A percentile compares a stretch with the other conserved stretches of the same genome.
Conservation (phyloP, 37 sponge, comb jelly and placozoan species). For the Haliclona indistincta region DNA sequence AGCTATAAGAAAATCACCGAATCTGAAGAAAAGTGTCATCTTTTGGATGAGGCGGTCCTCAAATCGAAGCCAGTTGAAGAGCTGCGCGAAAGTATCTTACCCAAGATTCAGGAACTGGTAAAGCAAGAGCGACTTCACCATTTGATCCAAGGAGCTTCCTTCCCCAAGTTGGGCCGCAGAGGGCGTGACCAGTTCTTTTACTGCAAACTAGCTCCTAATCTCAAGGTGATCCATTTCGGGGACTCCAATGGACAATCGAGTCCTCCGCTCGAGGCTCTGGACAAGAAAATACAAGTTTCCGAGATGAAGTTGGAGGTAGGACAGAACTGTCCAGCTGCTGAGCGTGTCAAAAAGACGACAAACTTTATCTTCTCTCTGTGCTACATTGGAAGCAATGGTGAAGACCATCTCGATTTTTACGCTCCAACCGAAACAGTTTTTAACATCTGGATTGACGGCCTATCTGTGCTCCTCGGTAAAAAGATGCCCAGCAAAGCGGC, state of each 20-base stretch:
- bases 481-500: constrained; percentile 72
- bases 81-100: constrained; percentile 55
- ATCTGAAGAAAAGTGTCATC: constrained; percentile 66
- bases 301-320: constrained; percentile 80
- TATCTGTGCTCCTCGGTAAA: constrained; percentile 52
- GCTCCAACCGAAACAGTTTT: constrained; percentile 68
- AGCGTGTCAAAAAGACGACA: constrained; percentile 12
- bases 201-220: constrained; percentile 91
- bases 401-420: constrained; percentile 75
- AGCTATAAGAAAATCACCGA: constrained; percentile 75
- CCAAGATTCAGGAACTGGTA: constrained; percentile 63
- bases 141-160: constrained; percentile 75
- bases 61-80: constrained; percentile 80
- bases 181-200: constrained; percentile 64
- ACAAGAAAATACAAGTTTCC: constrained; percentile 83
- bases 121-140: constrained; percentile 73
- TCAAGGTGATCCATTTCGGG: constrained; percentile 87
- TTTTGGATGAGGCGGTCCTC: constrained; percentile 68
- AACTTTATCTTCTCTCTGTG: constrained; percentile 68
- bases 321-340: constrained; percentile 76
- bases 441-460: constrained; percentile 86
- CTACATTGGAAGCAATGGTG: constrained; percentile 52
- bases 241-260: constrained; percentile 45
- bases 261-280: constrained; percentile 70
- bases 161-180: constrained; percentile 43